A percentile compares a stretch with the other conserved stretches of the same genome.
These are phyloP conservation scores for Prochilodus magdalenae DNA, from an alignment of 2,113 vertebrate genomes.

Conservation along the genomic window DNA sequence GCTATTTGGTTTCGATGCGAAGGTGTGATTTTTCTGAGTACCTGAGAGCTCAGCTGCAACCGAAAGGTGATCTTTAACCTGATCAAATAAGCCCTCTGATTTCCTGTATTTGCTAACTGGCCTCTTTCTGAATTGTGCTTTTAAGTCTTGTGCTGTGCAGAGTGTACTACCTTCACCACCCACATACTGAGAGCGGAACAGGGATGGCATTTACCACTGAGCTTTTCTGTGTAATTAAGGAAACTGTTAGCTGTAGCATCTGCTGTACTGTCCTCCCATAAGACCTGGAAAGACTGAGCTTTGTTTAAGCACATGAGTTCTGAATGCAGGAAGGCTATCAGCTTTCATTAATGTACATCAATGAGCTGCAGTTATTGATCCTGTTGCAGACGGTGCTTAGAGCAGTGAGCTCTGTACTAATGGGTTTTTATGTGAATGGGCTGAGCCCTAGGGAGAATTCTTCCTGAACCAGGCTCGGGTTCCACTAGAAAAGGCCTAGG, in stretches of 20 bases:
- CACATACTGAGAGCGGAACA: background rate
- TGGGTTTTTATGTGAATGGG: background rate
- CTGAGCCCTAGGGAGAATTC: background rate
- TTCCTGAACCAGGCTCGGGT: background rate
- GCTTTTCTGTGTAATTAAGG: constrained; percentile 1
- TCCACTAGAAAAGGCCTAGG: too few relatives aligned
- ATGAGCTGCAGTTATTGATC: constrained; percentile 35
- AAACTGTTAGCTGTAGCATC: background rate
- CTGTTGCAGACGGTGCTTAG: background rate
- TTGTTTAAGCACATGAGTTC: constrained; percentile 13
- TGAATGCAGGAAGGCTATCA: constrained; percentile 17
- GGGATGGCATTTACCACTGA: background rate
- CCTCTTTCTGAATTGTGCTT: background rate
- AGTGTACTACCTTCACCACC: background rate
- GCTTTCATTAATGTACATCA: constrained; percentile 22
- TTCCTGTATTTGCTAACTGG: background rate
- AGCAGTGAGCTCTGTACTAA: background rate
- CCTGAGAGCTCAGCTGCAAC: background rate
- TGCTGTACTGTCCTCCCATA: background rate
- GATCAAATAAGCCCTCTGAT: background rate
- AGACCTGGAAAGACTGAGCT: background rate
- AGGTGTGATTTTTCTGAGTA: background rate
- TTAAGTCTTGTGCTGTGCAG: background rate
- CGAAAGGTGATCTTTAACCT: background rate
- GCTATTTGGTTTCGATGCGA: background rate